These are phyloP conservation scores for Gari tellinella DNA, from an alignment of 2,888 invertebrate genomes.

Conservation along the genomic window DNA sequence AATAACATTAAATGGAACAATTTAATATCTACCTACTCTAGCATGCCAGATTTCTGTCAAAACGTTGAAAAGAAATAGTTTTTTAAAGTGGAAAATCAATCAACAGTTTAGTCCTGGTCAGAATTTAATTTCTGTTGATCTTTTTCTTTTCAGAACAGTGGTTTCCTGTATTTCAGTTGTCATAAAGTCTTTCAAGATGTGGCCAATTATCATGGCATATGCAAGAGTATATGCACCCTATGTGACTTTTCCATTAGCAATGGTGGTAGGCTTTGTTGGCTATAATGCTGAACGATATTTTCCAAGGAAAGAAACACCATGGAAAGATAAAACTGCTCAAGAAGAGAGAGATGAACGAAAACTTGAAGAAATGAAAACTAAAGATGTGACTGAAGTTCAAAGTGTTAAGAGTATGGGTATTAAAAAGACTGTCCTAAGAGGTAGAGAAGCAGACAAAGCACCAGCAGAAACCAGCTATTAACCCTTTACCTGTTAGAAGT, in stretches of 20 bases:
- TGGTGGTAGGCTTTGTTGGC: constrained; percentile 92
- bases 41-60: too few species aligned
- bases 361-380: constrained; percentile 85
- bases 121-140: too few species aligned
- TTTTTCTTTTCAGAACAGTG: too few species aligned
- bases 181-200: constrained; percentile 86
- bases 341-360: constrained; percentile 90
- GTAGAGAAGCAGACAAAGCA: constrained; percentile 77
- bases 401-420: constrained; percentile 88
- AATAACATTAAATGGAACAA: too few species aligned
- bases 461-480: too few species aligned
- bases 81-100: too few species aligned
- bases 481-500: too few species aligned
- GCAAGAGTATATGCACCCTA: constrained; percentile 91
- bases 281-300: constrained; percentile 89
- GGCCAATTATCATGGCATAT: constrained; percentile 89
- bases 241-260: constrained; percentile 88
- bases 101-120: too few species aligned
- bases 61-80: too few species aligned
- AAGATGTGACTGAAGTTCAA: constrained; percentile 87
- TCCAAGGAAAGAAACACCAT: constrained; percentile 85
- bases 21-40: too few species aligned
- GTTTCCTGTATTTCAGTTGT: too few species aligned
- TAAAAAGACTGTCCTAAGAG: constrained; percentile 85
- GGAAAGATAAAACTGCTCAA: constrained; percentile 87